These are phyloP conservation scores for Crax fasciolata DNA, from an alignment of 2,797 vertebrate species.

Conservation along the genomic window DNA sequence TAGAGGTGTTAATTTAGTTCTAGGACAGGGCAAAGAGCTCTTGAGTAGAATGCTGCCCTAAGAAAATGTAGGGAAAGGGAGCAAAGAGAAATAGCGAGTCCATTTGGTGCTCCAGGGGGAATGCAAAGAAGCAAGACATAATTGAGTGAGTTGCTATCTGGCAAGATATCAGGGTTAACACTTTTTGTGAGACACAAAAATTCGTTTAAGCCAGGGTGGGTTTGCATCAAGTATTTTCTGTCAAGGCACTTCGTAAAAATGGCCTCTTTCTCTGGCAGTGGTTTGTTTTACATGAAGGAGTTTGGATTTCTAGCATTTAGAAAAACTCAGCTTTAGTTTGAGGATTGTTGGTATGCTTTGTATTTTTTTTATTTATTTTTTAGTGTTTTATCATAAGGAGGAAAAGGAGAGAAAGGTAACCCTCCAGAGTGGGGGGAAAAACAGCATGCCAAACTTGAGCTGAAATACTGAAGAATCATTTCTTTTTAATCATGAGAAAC, in stretches of 20 bases:
- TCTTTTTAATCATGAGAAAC: not conserved
- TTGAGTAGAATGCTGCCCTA: not conserved
- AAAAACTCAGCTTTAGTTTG: not conserved
- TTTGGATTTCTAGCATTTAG: not conserved
- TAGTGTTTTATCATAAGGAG: not conserved
- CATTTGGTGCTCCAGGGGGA: not conserved
- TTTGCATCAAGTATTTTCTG: constrained; percentile 2
- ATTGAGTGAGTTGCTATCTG: not conserved
- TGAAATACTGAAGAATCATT: not conserved
- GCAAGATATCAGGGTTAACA: not conserved
- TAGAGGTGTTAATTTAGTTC: not conserved
- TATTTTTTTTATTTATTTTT: not conserved
- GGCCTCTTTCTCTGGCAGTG: not conserved
- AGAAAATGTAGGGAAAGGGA: not conserved
- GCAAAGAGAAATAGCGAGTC: not conserved
- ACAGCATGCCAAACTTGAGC: not conserved
- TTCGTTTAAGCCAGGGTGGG: not conserved
- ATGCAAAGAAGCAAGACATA: not conserved
- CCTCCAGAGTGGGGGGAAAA: not conserved
- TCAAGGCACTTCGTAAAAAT: not conserved
- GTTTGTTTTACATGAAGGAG: not conserved
- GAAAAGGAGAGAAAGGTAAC: not conserved
- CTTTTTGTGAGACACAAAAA: not conserved
- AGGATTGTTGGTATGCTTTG: too few species aligned
- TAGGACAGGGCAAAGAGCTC: not conserved